Conservation (phyloP, 2,113 vertebrate species). For the Vicugna pacos region DNA sequence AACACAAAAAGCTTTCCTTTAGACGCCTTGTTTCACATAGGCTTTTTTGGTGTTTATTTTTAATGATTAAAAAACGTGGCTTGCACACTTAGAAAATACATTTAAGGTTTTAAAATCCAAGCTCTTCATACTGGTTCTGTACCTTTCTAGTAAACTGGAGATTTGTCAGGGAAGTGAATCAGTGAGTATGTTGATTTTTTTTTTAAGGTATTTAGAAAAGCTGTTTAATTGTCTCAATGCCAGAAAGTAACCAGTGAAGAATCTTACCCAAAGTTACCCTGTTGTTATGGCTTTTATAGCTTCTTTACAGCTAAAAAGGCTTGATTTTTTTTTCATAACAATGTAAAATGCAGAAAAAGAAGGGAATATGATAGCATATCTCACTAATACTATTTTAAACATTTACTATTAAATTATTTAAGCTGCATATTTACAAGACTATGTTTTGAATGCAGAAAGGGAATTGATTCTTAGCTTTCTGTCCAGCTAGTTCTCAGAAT, state of each 20-base stretch:
- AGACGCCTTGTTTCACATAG: not conserved
- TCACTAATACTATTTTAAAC: constrained; percentile 71
- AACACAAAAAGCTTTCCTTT: constrained; percentile 1
- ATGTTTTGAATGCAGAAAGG: constrained; percentile 52
- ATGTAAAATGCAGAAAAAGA: constrained; percentile 62
- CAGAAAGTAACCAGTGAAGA: constrained; percentile 81
- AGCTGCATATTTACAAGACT: constrained; percentile 54
- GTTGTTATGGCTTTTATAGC: constrained; percentile 80
- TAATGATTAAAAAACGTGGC: constrained; percentile 55
- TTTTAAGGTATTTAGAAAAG: constrained; percentile 79
- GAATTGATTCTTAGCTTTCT: constrained; percentile 43
- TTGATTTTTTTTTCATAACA: constrained; percentile 55
- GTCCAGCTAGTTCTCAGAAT: not conserved
- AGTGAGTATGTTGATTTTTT: constrained; percentile 44
- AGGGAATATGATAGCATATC: constrained; percentile 60
- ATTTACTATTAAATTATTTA: constrained; percentile 61
- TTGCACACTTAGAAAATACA: constrained; percentile 67
- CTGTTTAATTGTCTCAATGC: constrained; percentile 84
- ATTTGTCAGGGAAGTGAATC: constrained; percentile 82
- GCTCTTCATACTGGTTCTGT: constrained; percentile 61
- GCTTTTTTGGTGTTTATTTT: not conserved
- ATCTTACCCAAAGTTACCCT: constrained; percentile 77
- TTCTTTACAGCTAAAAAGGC: constrained; percentile 78
- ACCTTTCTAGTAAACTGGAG: constrained; percentile 78
- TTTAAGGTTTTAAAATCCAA: constrained; percentile 62